Evolutionary conservation across 2,888 invertebrate species (phyloP).

Genomic region (Diadromus collaris): DNA sequence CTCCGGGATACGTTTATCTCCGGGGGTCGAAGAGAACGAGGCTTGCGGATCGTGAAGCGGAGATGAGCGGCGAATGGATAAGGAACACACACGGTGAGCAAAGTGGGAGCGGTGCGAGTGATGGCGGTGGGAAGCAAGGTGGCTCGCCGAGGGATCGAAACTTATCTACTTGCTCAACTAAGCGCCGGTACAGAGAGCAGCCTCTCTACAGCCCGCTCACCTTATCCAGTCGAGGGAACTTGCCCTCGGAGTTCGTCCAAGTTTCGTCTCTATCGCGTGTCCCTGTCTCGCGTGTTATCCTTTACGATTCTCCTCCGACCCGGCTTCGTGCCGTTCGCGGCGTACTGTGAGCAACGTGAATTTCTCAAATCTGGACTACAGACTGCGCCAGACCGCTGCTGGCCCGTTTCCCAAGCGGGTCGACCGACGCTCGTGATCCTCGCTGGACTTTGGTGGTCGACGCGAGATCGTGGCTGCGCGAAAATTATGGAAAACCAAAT

Average conservation of each 20-base stretch:
- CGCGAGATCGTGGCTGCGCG: conserved; percentile 12
- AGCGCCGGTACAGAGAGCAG: conserved; percentile 69
- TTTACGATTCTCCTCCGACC: conserved; percentile 50
- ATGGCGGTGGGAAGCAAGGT: conserved; percentile 71
- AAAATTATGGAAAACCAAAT: not conserved
- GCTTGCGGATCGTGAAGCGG: conserved; percentile 19
- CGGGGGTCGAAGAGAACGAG: conserved; percentile 61
- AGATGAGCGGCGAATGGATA: conserved; percentile 50
- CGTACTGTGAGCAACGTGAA: conserved; percentile 50
- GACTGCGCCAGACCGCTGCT: conserved; percentile 26
- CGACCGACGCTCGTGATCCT: conserved; percentile 19
- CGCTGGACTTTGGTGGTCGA: conserved; percentile 16
- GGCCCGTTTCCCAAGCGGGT: conserved; percentile 26
- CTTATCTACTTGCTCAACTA: conserved; percentile 79
- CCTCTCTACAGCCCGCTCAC: conserved; percentile 70
- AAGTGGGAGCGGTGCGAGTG: conserved; percentile 66
- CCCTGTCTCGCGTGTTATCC: conserved; percentile 50
- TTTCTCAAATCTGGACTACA: conserved; percentile 52
- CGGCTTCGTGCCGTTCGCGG: conserved; percentile 17
- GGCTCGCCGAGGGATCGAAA: conserved; percentile 78
- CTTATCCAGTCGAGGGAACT: conserved; percentile 77
- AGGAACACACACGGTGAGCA: conserved; percentile 50
- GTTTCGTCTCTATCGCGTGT: conserved; percentile 54
- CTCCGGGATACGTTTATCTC: conserved; percentile 71
- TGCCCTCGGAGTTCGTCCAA: conserved; percentile 64